phyloP scores from a whole-genome alignment of 2,797 vertebrate genomes.

The Chelonia mydas region DNA sequence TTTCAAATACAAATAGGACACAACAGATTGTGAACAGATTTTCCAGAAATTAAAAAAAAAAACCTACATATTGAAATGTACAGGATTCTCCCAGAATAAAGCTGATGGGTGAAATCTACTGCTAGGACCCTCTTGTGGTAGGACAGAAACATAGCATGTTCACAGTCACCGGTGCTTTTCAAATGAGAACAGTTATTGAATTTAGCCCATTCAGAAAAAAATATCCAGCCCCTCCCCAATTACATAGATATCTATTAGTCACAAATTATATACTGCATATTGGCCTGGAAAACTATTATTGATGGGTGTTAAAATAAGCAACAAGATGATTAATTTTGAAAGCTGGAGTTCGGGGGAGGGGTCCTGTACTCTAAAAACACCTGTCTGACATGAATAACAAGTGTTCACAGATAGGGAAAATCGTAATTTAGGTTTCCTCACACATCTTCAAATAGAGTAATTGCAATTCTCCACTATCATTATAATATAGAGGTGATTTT shows the following conservation, averaged over 20 bases:
- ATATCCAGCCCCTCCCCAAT: neutral
- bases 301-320: neutral
- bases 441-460: neutral
- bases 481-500: neutral
- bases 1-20: neutral
- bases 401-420: neutral
- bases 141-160: fast-evolving
- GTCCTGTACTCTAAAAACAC: neutral
- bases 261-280: neutral
- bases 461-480: neutral
- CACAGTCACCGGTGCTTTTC: neutral
- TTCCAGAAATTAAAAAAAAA: neutral
- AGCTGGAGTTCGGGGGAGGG: neutral
- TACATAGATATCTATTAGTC: neutral
- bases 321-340: neutral
- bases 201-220: neutral
- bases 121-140: neutral
- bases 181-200: neutral
- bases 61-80: neutral
- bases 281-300: neutral
- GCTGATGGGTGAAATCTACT: neutral
- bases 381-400: neutral
- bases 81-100: neutral
- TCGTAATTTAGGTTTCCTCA: neutral
- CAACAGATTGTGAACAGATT: neutral